A percentile compares a stretch with the other conserved stretches of the same genome.
Evolutionary conservation across 2,113 vertebrate genomes (phyloP).

Genomic region (Oreotrochilus melanogaster): DNA sequence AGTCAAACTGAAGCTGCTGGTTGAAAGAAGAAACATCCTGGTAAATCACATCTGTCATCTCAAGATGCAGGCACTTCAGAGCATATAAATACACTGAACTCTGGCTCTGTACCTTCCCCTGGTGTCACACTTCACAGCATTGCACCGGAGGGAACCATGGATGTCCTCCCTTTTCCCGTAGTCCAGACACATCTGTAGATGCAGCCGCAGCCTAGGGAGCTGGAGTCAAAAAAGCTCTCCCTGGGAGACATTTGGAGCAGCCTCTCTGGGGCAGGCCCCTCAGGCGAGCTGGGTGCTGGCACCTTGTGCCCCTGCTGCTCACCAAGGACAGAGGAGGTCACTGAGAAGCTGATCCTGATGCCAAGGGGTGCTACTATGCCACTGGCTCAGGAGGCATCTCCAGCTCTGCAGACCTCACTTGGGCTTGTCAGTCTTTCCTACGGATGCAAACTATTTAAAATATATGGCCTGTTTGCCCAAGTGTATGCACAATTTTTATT

Average conservation of each 20-base stretch:
- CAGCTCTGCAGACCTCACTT: neutral
- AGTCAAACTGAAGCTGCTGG: neutral
- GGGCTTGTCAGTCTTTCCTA: neutral
- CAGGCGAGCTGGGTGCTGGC: accelerated
- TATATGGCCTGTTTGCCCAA: neutral
- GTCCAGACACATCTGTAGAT: neutral
- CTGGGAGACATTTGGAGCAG: neutral
- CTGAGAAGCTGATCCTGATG: neutral
- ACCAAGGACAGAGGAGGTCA: conserved; percentile 60
- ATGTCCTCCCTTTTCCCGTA: neutral
- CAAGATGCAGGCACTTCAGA: neutral
- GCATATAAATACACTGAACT: accelerated
- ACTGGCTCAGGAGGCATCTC: neutral
- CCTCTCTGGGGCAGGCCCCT: neutral
- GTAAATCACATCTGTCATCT: neutral
- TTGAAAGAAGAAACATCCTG: neutral
- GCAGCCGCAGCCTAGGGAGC: neutral
- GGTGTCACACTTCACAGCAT: neutral
- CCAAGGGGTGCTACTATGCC: neutral
- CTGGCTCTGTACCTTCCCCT: neutral
- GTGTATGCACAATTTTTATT: accelerated
- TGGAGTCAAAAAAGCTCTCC: neutral
- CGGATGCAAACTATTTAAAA: neutral
- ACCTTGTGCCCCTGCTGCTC: neutral
- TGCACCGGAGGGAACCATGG: accelerated